Evolutionary conservation across 2,888 invertebrate species (phyloP).

Genomic region (Exephanes ischioxanthus): DNA sequence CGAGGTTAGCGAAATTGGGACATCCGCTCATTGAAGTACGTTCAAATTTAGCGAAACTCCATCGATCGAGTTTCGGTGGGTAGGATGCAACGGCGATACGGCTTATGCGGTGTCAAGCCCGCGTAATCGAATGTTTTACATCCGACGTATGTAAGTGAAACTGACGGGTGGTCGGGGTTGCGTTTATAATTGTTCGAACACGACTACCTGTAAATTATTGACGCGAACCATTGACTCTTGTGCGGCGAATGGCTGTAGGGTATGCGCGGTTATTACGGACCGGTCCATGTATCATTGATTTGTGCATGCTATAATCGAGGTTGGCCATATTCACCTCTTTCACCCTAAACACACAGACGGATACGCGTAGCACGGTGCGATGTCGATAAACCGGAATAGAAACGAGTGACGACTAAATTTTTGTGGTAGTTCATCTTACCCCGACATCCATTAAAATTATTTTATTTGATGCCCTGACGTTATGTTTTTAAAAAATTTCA

Average conservation of each 20-base stretch:
- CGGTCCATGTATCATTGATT: neutral
- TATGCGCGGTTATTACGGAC: neutral
- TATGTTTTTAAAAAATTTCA: no score
- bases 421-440: no score
- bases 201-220: slow-evolving; percentile 6
- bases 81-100: neutral
- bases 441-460: neutral
- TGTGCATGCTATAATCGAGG: neutral
- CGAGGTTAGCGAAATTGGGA: neutral
- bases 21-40: neutral
- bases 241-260: neutral
- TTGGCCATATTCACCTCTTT: neutral
- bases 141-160: neutral
- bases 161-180: neutral
- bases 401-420: neutral
- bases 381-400: neutral
- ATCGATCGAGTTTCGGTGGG: slow-evolving; percentile 9
- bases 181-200: slow-evolving; percentile 12
- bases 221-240: slow-evolving; percentile 15
- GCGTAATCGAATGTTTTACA: neutral
- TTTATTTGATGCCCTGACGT: neutral
- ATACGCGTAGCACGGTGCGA: no score
- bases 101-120: slow-evolving; percentile 1
- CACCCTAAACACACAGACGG: neutral
- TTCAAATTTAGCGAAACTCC: slow-evolving; percentile 23